Percentiles rank a stretch among this genome's conserved stretches.
Conservation (phyloP, 1,140 invertebrate genomes). For the Phthorimaea operculella region DNA sequence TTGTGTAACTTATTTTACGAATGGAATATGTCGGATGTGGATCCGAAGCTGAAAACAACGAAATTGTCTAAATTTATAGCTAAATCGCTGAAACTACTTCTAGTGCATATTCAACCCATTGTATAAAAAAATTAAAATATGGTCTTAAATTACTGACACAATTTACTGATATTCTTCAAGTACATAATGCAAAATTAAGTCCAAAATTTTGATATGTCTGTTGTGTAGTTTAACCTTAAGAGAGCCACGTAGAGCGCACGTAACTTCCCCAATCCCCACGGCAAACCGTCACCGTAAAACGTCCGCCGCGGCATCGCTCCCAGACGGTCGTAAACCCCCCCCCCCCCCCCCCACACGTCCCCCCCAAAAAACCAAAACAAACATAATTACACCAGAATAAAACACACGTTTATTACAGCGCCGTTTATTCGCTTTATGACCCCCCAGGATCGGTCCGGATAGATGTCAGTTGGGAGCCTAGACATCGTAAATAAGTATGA, state of each 20-base stretch:
- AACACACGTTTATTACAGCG: slow-evolving; percentile 49
- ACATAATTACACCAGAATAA: slow-evolving; percentile 50
- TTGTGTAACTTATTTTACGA: no score
- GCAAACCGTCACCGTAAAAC: neutral
- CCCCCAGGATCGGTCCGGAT: slow-evolving; percentile 46
- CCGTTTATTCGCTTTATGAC: slow-evolving; percentile 58
- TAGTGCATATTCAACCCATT: no score
- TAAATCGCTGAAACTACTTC: no score
- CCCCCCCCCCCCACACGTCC: neutral
- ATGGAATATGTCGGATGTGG: no score
- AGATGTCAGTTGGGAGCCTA: slow-evolving; percentile 56
- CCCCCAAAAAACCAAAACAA: slow-evolving; percentile 24
- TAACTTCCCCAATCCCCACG: neutral
- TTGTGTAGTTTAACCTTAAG: no score
- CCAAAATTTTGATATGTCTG: no score
- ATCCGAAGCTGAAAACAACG: no score
- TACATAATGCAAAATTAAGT: no score
- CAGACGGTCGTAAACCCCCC: slow-evolving; percentile 40
- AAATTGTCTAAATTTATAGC: no score
- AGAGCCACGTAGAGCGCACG: slow-evolving; percentile 7
- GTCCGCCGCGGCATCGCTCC: slow-evolving; percentile 11
- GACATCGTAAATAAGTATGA: slow-evolving; percentile 66
- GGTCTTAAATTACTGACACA: no score
- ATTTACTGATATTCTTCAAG: no score
- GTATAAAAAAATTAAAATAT: no score